phyloP scores from a whole-genome alignment of 1,140 invertebrate species.

The Thrips palmi region DNA sequence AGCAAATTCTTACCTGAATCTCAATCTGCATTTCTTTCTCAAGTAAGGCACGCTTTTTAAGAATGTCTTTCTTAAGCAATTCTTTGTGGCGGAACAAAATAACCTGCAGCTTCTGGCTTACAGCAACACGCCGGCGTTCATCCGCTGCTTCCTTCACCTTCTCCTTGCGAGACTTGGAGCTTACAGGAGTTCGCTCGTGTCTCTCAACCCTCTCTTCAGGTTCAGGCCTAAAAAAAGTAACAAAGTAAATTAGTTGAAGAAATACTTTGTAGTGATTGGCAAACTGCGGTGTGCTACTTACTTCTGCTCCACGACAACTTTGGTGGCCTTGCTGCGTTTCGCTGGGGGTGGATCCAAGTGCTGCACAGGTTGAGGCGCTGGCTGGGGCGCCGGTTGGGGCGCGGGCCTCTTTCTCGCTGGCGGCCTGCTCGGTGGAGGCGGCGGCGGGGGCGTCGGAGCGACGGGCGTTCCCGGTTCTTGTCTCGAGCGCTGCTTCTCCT shows the following conservation, averaged over 20 bases:
- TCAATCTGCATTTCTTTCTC: slow-evolving; percentile 83
- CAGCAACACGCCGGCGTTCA: slow-evolving; percentile 19
- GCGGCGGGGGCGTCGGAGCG: slow-evolving; percentile 19
- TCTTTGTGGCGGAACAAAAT: slow-evolving; percentile 73
- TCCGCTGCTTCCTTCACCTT: slow-evolving; percentile 30
- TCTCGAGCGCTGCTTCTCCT: slow-evolving; percentile 39
- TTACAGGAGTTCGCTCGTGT: slow-evolving; percentile 15
- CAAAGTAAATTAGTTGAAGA: neutral
- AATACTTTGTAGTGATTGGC: neutral
- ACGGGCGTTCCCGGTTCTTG: neutral
- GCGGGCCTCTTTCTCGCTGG: too few relatives aligned
- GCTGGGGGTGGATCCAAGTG: neutral
- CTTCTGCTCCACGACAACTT: slow-evolving; percentile 4
- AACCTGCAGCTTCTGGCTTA: slow-evolving; percentile 31
- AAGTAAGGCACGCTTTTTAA: slow-evolving; percentile 71
- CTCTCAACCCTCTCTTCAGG: slow-evolving; percentile 6
- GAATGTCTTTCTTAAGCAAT: slow-evolving; percentile 80
- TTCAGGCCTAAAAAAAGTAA: slow-evolving; percentile 2
- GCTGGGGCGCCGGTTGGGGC: slow-evolving; percentile 15
- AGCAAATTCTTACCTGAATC: slow-evolving; percentile 44
- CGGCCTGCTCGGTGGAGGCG: slow-evolving; percentile 15
- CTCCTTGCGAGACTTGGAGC: slow-evolving; percentile 26
- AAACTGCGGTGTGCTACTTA: slow-evolving; percentile 5
- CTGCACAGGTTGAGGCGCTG: slow-evolving; percentile 8
- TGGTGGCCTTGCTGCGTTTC: slow-evolving; percentile 1